These are phyloP conservation scores for Halcyon senegalensis DNA, from an alignment of 2,113 vertebrate genomes.

Conservation along the genomic window DNA sequence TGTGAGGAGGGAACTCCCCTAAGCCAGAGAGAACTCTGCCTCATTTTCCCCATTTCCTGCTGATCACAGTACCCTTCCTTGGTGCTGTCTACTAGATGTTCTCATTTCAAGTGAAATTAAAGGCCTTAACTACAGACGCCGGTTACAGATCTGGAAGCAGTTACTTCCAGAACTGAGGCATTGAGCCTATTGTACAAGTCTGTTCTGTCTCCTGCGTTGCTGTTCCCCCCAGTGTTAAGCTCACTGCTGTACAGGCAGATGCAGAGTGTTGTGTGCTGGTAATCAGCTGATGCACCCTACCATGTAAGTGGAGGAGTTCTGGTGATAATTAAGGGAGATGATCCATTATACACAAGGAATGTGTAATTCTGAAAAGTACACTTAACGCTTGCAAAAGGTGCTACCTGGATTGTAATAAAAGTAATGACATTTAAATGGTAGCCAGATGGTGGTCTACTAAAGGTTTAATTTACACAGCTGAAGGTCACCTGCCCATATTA, in stretches of 20 bases:
- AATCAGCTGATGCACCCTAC: not conserved
- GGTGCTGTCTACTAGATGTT: not conserved
- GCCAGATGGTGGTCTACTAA: not conserved
- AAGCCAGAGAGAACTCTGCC: not conserved
- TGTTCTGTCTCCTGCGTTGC: not conserved
- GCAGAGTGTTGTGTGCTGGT: not conserved
- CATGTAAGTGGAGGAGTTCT: not conserved
- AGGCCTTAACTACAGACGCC: not conserved
- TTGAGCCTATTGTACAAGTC: not conserved
- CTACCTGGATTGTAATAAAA: not conserved
- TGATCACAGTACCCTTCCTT: not conserved
- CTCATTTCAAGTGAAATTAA: not conserved
- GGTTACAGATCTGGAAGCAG: not conserved
- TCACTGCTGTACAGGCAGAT: not conserved
- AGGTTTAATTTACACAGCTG: not conserved
- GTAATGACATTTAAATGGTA: not conserved
- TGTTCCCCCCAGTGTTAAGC: accelerated
- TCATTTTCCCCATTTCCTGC: not conserved
- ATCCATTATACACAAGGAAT: not conserved
- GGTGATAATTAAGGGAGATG: not conserved
- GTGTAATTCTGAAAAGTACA: not conserved
- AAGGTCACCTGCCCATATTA: not conserved
- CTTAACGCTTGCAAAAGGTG: not conserved
- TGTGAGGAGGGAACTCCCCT: not conserved
- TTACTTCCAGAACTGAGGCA: not conserved